Evolutionary conservation across 1,140 invertebrate genomes (phyloP), one percentile per base, ranked within the genome.

Genomic region (Drosophila burlai): DNA sequence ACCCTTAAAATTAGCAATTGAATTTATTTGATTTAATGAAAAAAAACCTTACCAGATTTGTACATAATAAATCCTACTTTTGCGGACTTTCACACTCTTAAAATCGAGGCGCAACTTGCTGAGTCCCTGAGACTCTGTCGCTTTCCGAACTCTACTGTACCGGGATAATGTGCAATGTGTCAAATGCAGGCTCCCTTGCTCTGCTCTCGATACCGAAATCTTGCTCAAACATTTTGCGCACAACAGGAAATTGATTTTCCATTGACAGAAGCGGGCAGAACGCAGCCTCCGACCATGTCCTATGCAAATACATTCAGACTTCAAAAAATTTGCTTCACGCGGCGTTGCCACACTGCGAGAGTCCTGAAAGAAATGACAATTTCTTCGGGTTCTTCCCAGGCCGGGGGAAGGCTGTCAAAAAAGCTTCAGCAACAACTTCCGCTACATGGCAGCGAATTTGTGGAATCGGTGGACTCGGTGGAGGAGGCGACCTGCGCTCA

Each of bases 211-310:
- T 16, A 34, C 34, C 36, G 43, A 77, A 71, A 60, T 49, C 55
- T 43, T 47, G 59, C 67, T 69, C 47, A 79, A 83, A 81, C 84
- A 87, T 89, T 89, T 87, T 83, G 62, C 67, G 57, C 65, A 84
- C 66, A 89, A 89, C 84, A 89, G 84, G 84, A 89, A 89, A 89
- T 89, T 89, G 84, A 89, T 64, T 90, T 89, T 81, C 76, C 85
- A 89, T 89, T 75, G 84, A 84, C 84, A 89, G 77, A 16, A 49
- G 24, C 47, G 59, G 54, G 67, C 67, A 57, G 58, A 64, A 34
- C 36, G 43, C 16, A 34, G 47, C 18, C 34, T 38, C 18, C 45
- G n/a, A 24, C 54, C 66, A 45, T 65, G 66, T 89, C 74, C 84
- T 84, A 89, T 78, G 85, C 85, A 89, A 89, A 89, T 90, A 90